Evolutionary conservation across 2,888 invertebrate species (phyloP).

Genomic region (Caenorhabditis imperialis): DNA sequence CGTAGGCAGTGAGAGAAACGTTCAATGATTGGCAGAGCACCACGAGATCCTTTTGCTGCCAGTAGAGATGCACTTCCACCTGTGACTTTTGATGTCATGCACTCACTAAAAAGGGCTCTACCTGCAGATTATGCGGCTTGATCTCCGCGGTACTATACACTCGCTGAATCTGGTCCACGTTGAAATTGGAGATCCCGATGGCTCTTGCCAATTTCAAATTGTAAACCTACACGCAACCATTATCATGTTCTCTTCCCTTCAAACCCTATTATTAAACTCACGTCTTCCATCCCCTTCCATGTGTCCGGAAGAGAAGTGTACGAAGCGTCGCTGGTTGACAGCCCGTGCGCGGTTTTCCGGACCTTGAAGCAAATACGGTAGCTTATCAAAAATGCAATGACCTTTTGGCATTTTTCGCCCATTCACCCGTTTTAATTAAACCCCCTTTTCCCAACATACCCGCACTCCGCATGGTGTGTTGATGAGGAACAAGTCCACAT

Average conservation of each 20-base stretch:
- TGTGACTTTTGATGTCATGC: too few relatives aligned
- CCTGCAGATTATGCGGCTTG: constrained; percentile 69
- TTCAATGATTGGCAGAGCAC: constrained; percentile 83
- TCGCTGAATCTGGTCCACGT: constrained; percentile 57
- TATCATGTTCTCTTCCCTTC: background rate
- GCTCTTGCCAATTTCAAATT: constrained; percentile 30
- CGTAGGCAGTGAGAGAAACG: constrained; percentile 80
- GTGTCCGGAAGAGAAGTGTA: constrained; percentile 32
- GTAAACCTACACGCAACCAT: constrained; percentile 29
- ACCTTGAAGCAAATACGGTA: background rate
- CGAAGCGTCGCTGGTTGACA: background rate
- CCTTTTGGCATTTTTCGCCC: too few relatives aligned
- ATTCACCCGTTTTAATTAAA: too few relatives aligned
- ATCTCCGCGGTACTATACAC: constrained; percentile 62
- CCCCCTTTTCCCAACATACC: too few relatives aligned
- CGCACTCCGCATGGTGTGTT: constrained; percentile 41
- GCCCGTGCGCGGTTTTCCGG: background rate
- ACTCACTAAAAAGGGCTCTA: too few relatives aligned
- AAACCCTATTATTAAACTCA: constrained; percentile 10
- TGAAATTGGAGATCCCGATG: constrained; percentile 59
- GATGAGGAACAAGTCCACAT: constrained; percentile 55
- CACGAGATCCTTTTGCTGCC: constrained; percentile 84
- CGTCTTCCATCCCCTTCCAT: constrained; percentile 58
- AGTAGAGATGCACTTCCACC: constrained; percentile 87
- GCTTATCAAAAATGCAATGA: too few relatives aligned